A percentile compares a stretch with the other conserved stretches of the same genome.
These are phyloP conservation scores for Microvelia longipes DNA, from an alignment of 1,140 invertebrate genomes.

Conservation along the genomic window DNA sequence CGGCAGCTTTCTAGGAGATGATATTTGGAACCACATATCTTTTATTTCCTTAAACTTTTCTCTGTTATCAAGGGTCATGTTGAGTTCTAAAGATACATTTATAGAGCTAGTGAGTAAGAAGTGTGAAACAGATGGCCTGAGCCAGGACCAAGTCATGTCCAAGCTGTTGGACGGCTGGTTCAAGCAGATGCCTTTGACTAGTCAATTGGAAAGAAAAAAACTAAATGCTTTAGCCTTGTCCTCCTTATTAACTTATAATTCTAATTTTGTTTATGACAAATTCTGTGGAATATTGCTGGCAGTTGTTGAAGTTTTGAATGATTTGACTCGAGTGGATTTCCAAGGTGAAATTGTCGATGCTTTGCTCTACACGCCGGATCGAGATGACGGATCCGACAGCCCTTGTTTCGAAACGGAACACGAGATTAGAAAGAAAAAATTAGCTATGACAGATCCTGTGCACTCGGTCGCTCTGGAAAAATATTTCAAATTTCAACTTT, in stretches of 20 bases:
- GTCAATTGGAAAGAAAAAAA: conserved; percentile 64
- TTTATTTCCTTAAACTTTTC: conserved; percentile 60
- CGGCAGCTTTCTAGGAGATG: not conserved
- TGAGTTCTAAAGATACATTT: conserved; percentile 56
- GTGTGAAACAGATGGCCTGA: conserved; percentile 19
- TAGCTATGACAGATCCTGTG: conserved; percentile 49
- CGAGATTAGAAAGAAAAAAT: conserved; percentile 39
- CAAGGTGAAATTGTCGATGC: conserved; percentile 43
- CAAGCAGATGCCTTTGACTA: conserved; percentile 58
- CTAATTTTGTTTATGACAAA: conserved; percentile 46
- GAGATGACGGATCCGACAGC: conserved; percentile 31
- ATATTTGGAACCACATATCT: conserved; percentile 5
- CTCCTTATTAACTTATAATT: conserved; percentile 53
- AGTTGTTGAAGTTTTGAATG: conserved; percentile 70
- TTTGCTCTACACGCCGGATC: conserved; percentile 24
- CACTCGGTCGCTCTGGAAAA: conserved; percentile 50
- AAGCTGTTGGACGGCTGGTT: conserved; percentile 61
- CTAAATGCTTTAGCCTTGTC: conserved; percentile 63
- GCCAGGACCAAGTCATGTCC: conserved; percentile 39
- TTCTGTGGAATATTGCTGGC: conserved; percentile 59
- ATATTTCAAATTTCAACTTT: conserved; percentile 32
- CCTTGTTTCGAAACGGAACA: conserved; percentile 38
- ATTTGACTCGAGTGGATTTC: conserved; percentile 61
- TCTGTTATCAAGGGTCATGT: conserved; percentile 56
- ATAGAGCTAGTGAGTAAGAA: conserved; percentile 40